Evolutionary conservation across 1,140 invertebrate species (phyloP).

Genomic region (Venturia canescens): DNA sequence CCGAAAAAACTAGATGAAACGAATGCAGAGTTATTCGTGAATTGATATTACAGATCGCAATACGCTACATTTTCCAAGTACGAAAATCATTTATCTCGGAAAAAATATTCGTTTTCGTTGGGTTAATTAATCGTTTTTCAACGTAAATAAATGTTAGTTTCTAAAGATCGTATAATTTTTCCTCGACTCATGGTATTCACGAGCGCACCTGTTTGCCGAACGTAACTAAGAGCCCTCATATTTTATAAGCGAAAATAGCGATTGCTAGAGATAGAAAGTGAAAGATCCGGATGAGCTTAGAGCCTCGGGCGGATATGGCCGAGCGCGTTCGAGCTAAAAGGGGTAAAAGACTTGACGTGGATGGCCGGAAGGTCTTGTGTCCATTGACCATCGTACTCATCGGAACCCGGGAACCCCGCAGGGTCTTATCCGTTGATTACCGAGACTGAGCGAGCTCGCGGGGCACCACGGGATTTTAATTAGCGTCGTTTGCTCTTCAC

Average conservation of each 20-base stretch:
- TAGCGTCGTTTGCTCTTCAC: constrained; percentile 73
- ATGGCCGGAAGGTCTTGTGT: constrained; percentile 45
- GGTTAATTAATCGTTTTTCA: too few species aligned
- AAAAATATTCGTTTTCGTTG: too few species aligned
- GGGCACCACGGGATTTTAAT: constrained; percentile 74
- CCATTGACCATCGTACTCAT: constrained; percentile 43
- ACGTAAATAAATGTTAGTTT: too few species aligned
- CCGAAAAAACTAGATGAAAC: too few species aligned
- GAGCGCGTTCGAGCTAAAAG: constrained; percentile 18
- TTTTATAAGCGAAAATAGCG: constrained; percentile 12
- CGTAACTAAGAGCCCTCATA: neutral
- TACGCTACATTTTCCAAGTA: too few species aligned
- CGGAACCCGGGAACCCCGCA: constrained; percentile 36
- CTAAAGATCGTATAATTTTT: too few species aligned
- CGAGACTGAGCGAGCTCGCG: constrained; percentile 56
- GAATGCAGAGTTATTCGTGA: too few species aligned
- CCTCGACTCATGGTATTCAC: too few species aligned
- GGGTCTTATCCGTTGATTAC: constrained; percentile 68
- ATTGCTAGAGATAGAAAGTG: neutral
- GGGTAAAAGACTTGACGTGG: constrained; percentile 23
- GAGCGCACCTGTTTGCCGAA: neutral
- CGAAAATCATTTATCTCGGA: too few species aligned
- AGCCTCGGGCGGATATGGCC: constrained; percentile 15
- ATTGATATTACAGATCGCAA: too few species aligned
- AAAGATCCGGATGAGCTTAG: constrained; percentile 4